These are phyloP conservation scores for Drosophila teissieri DNA, from an alignment of 1,140 invertebrate genomes.

Conservation along the genomic window DNA sequence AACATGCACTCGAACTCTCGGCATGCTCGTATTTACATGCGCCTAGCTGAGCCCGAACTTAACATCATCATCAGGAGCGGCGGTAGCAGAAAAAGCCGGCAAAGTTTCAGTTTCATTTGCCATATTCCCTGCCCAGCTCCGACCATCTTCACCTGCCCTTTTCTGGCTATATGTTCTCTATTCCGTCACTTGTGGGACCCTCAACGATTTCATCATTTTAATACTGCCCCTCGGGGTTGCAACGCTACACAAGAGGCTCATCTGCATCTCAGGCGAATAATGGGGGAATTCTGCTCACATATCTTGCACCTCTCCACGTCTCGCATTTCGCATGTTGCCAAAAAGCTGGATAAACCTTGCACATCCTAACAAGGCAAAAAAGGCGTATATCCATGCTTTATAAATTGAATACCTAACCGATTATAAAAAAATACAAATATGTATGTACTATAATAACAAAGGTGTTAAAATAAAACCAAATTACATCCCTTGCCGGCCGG, in stretches of 20 bases:
- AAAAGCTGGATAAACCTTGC: neutral
- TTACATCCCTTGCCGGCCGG: neutral
- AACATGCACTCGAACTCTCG: slow-evolving; percentile 74
- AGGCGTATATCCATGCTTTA: too few species aligned
- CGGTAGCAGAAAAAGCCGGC: slow-evolving; percentile 8
- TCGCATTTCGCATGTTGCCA: neutral
- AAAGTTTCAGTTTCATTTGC: slow-evolving; percentile 54
- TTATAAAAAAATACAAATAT: too few species aligned
- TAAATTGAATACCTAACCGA: too few species aligned
- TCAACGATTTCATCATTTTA: slow-evolving; percentile 75
- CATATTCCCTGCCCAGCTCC: slow-evolving; percentile 32
- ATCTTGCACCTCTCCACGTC: neutral
- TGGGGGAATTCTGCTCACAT: neutral
- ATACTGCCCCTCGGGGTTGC: slow-evolving; percentile 33
- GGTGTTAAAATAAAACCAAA: neutral
- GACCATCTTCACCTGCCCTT: slow-evolving; percentile 22
- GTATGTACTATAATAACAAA: too few species aligned
- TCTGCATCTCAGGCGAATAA: slow-evolving; percentile 4
- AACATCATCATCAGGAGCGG: slow-evolving; percentile 42
- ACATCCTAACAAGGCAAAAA: neutral
- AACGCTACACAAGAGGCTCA: slow-evolving; percentile 30
- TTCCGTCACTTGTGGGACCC: slow-evolving; percentile 36
- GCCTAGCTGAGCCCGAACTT: slow-evolving; percentile 54
- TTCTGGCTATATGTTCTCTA: slow-evolving; percentile 1
- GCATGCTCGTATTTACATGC: slow-evolving; percentile 65